Evolutionary conservation across 2,888 invertebrate species (phyloP).

Genomic region (Tachina lurida): DNA sequence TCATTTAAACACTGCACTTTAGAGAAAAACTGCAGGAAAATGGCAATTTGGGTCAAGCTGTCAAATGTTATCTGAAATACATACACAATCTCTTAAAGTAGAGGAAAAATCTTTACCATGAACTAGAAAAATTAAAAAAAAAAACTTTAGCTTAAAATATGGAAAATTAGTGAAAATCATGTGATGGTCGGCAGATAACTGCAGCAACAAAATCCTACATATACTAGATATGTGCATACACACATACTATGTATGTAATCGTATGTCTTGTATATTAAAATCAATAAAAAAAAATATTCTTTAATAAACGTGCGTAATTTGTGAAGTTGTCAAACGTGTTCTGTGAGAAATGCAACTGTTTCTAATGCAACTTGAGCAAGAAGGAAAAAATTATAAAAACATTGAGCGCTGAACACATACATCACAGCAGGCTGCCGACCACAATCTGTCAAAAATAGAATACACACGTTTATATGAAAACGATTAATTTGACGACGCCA

Average conservation of each 20-base stretch:
- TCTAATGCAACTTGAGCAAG: slow-evolving; percentile 40
- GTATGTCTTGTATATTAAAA: not conserved
- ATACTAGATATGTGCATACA: too few species aligned
- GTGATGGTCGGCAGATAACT: slow-evolving; percentile 22
- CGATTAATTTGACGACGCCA: too few species aligned
- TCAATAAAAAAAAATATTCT: slow-evolving; percentile 25
- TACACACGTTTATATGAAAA: too few species aligned
- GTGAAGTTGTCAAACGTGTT: slow-evolving; percentile 71
- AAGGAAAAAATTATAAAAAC: slow-evolving; percentile 20
- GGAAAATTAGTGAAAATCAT: slow-evolving; percentile 61
- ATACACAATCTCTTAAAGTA: not conserved
- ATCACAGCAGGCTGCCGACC: too few species aligned
- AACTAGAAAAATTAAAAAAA: not conserved
- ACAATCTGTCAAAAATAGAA: too few species aligned
- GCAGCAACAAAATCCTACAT: not conserved
- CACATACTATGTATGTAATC: too few species aligned
- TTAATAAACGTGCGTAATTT: slow-evolving; percentile 55
- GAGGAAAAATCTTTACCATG: not conserved
- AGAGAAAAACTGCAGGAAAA: not conserved
- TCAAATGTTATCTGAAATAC: slow-evolving; percentile 29
- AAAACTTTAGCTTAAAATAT: slow-evolving; percentile 5
- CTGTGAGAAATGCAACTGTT: slow-evolving; percentile 25
- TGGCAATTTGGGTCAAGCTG: slow-evolving; percentile 55
- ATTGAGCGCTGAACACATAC: too few species aligned
- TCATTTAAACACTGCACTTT: not conserved